Evolutionary conservation across 92 coral and sea anemone species (phyloP).

Genomic region (Porites divaricata): DNA sequence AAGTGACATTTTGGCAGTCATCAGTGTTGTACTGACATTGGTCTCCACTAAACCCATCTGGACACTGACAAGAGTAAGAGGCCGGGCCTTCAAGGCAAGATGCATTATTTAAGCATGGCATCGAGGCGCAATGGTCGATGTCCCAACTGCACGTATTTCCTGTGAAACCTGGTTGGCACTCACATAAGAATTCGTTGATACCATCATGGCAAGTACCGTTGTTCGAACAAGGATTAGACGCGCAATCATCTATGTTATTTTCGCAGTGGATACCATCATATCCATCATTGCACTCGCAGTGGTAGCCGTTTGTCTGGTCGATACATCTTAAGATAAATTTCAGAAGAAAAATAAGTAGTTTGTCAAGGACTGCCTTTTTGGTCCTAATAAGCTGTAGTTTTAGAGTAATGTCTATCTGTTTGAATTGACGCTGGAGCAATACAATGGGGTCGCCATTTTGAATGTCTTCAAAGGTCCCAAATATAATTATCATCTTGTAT

Average conservation of each 20-base stretch:
- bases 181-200: constrained; percentile 21
- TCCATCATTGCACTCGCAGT: constrained; percentile 37
- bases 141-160: constrained; percentile 42
- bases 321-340: constrained; percentile 3
- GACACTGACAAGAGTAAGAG: constrained; percentile 38
- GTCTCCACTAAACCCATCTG: constrained; percentile 25
- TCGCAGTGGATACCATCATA: constrained; percentile 49
- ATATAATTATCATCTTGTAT: too few relatives aligned
- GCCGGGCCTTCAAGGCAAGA: constrained; percentile 32
- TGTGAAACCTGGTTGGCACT: constrained; percentile 41
- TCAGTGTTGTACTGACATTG: constrained; percentile 25
- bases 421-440: too few relatives aligned
- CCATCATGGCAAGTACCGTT: constrained; percentile 29
- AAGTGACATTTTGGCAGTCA: constrained; percentile 3
- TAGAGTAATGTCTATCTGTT: too few relatives aligned
- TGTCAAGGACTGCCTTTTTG: too few relatives aligned
- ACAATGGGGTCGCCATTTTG: too few relatives aligned
- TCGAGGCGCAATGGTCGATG: constrained; percentile 43
- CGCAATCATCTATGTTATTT: constrained; percentile 29
- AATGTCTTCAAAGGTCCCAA: too few relatives aligned
- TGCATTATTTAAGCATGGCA: constrained; percentile 42
- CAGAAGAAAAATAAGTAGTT: too few relatives aligned
- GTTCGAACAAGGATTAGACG: constrained; percentile 39
- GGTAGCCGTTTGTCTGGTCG: constrained; percentile 22
- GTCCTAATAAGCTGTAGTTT: too few relatives aligned